Evolutionary conservation across 2,113 vertebrate species (phyloP).

Genomic region (Cheilinus undulatus): DNA sequence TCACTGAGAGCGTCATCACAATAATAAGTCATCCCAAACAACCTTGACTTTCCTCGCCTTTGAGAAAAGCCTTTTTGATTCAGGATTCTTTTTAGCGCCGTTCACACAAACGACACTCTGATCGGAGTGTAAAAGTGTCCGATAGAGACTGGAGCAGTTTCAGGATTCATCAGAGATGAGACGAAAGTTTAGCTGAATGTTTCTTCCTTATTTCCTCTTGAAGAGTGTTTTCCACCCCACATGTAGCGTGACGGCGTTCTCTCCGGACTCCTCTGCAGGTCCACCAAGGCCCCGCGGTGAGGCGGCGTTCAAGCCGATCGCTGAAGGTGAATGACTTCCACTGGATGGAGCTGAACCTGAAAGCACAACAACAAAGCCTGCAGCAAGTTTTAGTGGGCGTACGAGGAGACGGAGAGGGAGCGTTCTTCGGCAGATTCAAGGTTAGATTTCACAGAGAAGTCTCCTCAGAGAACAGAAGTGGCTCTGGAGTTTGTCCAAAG

Average conservation of each 20-base stretch:
- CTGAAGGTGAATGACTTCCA: conserved; percentile 62
- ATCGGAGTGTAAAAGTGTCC: conserved; percentile 18
- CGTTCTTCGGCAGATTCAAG: conserved; percentile 65
- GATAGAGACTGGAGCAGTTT: conserved; percentile 3
- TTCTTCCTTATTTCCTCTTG: background rate
- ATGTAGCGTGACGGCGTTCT: conserved; percentile 7
- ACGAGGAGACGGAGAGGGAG: conserved; percentile 43
- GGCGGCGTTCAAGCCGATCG: conserved; percentile 51
- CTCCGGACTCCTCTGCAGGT: conserved; percentile 17
- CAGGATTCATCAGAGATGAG: conserved; percentile 36
- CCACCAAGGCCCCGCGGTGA: conserved; percentile 30
- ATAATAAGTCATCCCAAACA: conserved; percentile 60
- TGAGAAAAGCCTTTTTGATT: conserved; percentile 44
- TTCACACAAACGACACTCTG: conserved; percentile 25
- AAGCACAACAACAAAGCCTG: conserved; percentile 55
- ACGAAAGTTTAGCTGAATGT: conserved; percentile 25
- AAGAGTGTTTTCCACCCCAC: conserved; percentile 13
- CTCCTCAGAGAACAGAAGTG: conserved; percentile 63
- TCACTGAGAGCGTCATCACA: conserved; percentile 55
- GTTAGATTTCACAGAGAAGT: conserved; percentile 66
- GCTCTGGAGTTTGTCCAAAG: conserved; percentile 74
- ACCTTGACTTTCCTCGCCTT: conserved; percentile 53
- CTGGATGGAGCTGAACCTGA: conserved; percentile 48
- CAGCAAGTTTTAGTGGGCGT: conserved; percentile 44
- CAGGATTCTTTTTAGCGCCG: background rate